Conservation (phyloP, 2,888 invertebrate genomes). For the Leptinotarsa peninsularis region DNA sequence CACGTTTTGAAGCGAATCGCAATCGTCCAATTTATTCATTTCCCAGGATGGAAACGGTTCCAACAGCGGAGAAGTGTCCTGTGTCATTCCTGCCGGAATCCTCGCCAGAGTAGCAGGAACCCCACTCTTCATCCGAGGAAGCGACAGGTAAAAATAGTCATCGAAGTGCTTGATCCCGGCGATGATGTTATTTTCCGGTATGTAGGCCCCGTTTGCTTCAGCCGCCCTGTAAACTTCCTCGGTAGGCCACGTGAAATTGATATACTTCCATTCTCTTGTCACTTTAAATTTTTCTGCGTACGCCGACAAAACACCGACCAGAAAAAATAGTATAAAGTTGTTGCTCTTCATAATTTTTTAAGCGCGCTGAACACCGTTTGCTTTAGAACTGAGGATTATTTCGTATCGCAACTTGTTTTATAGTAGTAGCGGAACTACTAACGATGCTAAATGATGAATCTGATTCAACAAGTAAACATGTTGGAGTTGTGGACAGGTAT, state of each 20-base stretch:
- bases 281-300: constrained; percentile 69
- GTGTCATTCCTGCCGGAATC: constrained; percentile 68
- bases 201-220: constrained; percentile 71
- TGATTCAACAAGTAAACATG: constrained; percentile 38
- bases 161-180: constrained; percentile 78
- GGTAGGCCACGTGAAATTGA: constrained; percentile 77
- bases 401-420: constrained; percentile 39
- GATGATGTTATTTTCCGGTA: constrained; percentile 76
- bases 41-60: constrained; percentile 80
- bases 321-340: constrained; percentile 29
- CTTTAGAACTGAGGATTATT: constrained; percentile 31
- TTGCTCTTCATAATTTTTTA: constrained; percentile 36
- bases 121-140: constrained; percentile 78
- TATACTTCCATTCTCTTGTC: constrained; percentile 78
- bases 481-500: constrained; percentile 21
- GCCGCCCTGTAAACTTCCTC: constrained; percentile 70
- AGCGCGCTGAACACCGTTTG: constrained; percentile 30
- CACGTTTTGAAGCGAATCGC: constrained; percentile 78
- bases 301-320: constrained; percentile 29
- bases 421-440: constrained; percentile 37
- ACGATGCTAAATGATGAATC: constrained; percentile 41
- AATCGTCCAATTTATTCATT: constrained; percentile 76
- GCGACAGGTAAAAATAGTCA: constrained; percentile 75
- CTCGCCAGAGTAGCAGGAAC: constrained; percentile 78
- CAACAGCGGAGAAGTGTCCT: constrained; percentile 70